These are phyloP conservation scores for Drosophila virilis DNA, from an alignment of 1,140 invertebrate species.

Conservation along the genomic window DNA sequence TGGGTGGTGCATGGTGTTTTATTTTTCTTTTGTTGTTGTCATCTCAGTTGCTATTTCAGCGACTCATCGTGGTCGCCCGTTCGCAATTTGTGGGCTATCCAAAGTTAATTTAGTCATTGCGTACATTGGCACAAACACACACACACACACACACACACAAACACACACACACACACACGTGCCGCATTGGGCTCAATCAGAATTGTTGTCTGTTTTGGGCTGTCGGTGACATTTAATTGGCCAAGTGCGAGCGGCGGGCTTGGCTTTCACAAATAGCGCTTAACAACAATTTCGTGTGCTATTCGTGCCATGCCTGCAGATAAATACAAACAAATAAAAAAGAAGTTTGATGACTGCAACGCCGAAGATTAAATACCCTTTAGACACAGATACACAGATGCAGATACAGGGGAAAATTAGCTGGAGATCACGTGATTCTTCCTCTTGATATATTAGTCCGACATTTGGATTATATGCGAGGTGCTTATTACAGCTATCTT, in stretches of 20 bases:
- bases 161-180: constrained; percentile 11
- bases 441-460: too few relatives aligned
- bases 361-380: too few relatives aligned
- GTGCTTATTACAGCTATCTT: too few relatives aligned
- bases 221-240: constrained; percentile 47
- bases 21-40: too few relatives aligned
- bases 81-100: constrained; percentile 33
- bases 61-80: not conserved
- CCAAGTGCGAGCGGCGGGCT: constrained; percentile 57
- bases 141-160: constrained; percentile 13
- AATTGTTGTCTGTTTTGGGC: constrained; percentile 10
- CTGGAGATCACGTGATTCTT: too few relatives aligned
- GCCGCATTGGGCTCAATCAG: constrained; percentile 11
- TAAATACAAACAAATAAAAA: constrained; percentile 19
- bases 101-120: constrained; percentile 62
- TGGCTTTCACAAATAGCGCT: constrained; percentile 68
- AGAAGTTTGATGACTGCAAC: not conserved
- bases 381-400: too few relatives aligned
- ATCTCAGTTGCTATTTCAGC: constrained; percentile 6
- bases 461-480: too few relatives aligned
- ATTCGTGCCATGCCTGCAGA: constrained; percentile 65
- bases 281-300: constrained; percentile 49
- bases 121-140: constrained; percentile 35
- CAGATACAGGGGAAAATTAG: too few relatives aligned
- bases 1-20: too few relatives aligned